A percentile compares a stretch with the other conserved stretches of the same genome.
These are phyloP conservation scores for Phodopus roborovskii DNA, from an alignment of 2,113 vertebrate species.

Conservation along the genomic window DNA sequence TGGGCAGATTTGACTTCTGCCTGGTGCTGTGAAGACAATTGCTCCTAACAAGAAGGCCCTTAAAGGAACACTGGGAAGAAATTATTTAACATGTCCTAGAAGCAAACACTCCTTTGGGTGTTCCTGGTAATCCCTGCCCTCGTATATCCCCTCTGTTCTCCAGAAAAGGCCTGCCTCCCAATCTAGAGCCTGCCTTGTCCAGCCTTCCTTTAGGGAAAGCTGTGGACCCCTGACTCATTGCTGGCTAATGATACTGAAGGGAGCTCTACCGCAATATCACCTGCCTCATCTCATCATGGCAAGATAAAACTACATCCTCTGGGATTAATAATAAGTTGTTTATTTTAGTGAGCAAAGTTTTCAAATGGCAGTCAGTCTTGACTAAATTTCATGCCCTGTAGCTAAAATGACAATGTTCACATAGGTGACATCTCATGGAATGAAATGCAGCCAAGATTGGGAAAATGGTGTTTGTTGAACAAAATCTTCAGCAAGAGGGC, in stretches of 20 bases:
- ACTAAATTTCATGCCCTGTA: slow-evolving; percentile 1
- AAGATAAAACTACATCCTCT: background rate
- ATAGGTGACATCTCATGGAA: background rate
- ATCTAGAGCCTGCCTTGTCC: background rate
- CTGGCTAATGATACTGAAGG: background rate
- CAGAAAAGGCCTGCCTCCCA: background rate
- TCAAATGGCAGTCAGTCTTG: slow-evolving; percentile 9
- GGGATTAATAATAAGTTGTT: background rate
- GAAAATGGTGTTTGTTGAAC: background rate
- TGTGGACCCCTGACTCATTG: background rate
- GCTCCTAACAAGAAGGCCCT: background rate
- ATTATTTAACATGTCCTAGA: background rate
- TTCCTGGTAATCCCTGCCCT: background rate
- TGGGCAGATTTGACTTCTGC: background rate
- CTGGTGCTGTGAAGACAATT: background rate
- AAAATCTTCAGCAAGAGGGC: background rate
- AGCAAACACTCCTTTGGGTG: slow-evolving; percentile 24
- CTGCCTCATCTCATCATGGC: background rate
- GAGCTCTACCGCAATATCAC: background rate
- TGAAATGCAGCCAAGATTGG: background rate
- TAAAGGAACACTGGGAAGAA: background rate
- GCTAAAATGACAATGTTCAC: background rate
- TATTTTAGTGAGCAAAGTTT: background rate
- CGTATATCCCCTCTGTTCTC: background rate
- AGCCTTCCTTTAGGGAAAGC: background rate